These are phyloP conservation scores for Tricholaema leucomelas DNA, from an alignment of 2,113 vertebrate species.

Conservation along the genomic window DNA sequence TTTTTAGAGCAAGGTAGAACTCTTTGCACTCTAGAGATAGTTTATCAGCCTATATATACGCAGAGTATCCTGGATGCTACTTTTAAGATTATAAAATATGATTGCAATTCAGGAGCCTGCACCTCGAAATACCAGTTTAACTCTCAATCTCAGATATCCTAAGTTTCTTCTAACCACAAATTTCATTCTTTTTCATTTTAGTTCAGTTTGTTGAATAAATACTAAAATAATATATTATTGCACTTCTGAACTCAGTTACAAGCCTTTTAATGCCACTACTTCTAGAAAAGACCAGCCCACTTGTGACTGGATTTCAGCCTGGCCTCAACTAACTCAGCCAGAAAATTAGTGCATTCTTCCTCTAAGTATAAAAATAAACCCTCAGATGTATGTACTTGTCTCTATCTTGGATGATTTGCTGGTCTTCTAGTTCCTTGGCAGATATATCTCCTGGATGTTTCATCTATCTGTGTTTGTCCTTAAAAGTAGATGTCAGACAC, in stretches of 20 bases:
- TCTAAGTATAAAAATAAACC: neutral
- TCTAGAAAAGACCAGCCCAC: neutral
- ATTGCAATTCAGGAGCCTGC: neutral
- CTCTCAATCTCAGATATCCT: neutral
- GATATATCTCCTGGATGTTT: slow-evolving; percentile 23
- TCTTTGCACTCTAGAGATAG: neutral
- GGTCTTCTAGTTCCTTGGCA: slow-evolving; percentile 8
- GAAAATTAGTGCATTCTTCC: neutral
- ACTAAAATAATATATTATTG: neutral
- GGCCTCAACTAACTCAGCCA: neutral
- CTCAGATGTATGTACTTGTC: neutral
- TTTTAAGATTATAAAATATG: neutral
- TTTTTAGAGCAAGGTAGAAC: neutral
- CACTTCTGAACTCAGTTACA: neutral
- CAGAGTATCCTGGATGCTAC: neutral
- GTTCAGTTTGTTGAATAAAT: neutral
- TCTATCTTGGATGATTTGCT: neutral
- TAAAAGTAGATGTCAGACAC: neutral
- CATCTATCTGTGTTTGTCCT: neutral
- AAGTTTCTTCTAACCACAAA: neutral
- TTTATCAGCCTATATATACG: neutral
- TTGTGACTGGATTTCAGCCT: neutral
- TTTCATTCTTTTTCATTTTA: neutral
- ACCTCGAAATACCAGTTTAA: neutral
- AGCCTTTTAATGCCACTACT: neutral